Conservation (phyloP, 2,113 vertebrate species). For the Sinocyclocheilus anshuiensis region DNA sequence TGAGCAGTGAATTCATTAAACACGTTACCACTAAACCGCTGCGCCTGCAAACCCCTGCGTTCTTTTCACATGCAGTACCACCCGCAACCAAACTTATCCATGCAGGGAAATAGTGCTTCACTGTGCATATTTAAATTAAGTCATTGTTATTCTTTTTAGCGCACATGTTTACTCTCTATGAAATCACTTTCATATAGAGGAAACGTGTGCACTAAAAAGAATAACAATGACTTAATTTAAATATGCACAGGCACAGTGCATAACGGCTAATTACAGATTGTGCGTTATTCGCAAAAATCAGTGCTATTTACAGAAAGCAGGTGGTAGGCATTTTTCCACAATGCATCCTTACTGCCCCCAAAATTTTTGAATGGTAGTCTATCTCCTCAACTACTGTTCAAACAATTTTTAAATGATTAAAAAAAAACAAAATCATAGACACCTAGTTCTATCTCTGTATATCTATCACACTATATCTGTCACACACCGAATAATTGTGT, state of each 20-base stretch:
- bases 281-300: not conserved
- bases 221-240: not conserved
- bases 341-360: too few relatives aligned
- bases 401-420: too few relatives aligned
- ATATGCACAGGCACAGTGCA: not conserved
- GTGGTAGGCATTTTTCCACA: not conserved
- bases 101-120: not conserved
- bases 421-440: too few relatives aligned
- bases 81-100: not conserved
- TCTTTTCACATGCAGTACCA: not conserved
- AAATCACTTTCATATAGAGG: not conserved
- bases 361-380: too few relatives aligned
- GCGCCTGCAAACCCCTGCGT: not conserved
- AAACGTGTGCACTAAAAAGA: not conserved
- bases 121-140: not conserved
- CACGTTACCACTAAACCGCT: not conserved
- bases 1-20: not conserved
- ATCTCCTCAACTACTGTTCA: too few relatives aligned
- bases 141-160: not conserved
- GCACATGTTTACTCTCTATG: not conserved
- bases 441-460: not conserved
- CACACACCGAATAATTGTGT: not conserved
- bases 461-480: not conserved
- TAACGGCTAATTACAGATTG: not conserved
- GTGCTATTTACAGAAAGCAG: constrained; percentile 9